Conservation (phyloP, 1,140 invertebrate genomes). For the Philopotamus ludificatus region DNA sequence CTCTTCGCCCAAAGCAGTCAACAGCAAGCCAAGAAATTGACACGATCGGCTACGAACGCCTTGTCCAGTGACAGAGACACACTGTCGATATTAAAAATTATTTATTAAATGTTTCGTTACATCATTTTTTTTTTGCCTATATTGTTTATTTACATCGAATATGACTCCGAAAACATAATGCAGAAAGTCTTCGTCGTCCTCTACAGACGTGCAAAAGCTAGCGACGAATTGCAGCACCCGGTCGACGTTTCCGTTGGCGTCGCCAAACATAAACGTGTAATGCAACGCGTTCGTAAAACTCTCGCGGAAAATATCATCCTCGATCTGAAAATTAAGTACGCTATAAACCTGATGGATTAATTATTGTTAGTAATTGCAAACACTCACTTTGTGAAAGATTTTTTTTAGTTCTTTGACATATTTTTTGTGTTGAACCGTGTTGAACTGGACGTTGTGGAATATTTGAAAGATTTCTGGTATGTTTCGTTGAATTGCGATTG, state of each 20-base stretch:
- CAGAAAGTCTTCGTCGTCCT: constrained; percentile 55
- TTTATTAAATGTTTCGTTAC: not conserved
- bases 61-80: constrained; percentile 61
- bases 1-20: constrained; percentile 72
- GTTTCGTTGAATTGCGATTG: constrained; percentile 43
- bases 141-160: constrained; percentile 54
- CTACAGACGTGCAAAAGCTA: constrained; percentile 61
- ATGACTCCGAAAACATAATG: constrained; percentile 58
- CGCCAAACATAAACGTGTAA: constrained; percentile 60
- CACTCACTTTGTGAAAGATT: constrained; percentile 52
- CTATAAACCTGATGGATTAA: not conserved
- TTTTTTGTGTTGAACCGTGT: constrained; percentile 61
- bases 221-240: constrained; percentile 65
- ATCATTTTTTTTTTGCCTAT: not conserved
- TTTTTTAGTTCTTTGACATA: constrained; percentile 61
- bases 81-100: constrained; percentile 44
- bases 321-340: constrained; percentile 47
- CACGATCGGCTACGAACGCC: constrained; percentile 72
- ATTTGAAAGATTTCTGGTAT: constrained; percentile 55
- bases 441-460: constrained; percentile 61
- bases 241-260: constrained; percentile 64
- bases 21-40: constrained; percentile 70
- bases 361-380: not conserved
- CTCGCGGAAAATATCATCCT: constrained; percentile 53
- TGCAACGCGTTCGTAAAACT: constrained; percentile 58